Evolutionary conservation across 2,888 invertebrate genomes (phyloP).

Genomic region (Oligia strigilis): DNA sequence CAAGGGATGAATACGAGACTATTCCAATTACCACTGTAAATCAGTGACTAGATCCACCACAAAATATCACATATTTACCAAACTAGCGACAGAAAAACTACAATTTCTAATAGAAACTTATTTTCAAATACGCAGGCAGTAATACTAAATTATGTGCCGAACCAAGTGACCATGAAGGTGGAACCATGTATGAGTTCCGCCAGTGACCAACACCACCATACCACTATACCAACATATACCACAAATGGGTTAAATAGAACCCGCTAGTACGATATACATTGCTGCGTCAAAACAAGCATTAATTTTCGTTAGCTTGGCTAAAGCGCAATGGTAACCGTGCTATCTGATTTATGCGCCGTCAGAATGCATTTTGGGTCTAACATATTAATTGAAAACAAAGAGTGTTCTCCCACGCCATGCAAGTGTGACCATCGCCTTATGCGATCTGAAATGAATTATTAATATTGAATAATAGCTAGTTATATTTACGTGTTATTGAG

Average conservation of each 20-base stretch:
- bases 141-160: conserved; percentile 53
- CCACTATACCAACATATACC: conserved; percentile 35
- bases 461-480: conserved; percentile 46
- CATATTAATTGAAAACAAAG: conserved; percentile 70
- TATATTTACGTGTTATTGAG: conserved; percentile 15
- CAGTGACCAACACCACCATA: conserved; percentile 59
- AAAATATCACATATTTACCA: neutral
- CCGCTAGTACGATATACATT: conserved; percentile 29
- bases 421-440: conserved; percentile 77
- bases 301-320: neutral
- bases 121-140: conserved; percentile 20
- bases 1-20: no score
- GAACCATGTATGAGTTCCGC: conserved; percentile 66
- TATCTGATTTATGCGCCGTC: fast-evolving
- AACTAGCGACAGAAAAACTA: conserved; percentile 4
- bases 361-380: conserved; percentile 25
- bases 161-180: conserved; percentile 67
- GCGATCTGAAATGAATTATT: conserved; percentile 67
- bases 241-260: conserved; percentile 33
- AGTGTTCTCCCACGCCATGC: conserved; percentile 75
- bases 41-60: neutral
- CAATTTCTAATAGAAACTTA: conserved; percentile 33
- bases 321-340: conserved; percentile 15
- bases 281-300: conserved; percentile 8
- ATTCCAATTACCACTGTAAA: neutral